phyloP scores from a whole-genome alignment of 2,113 vertebrate species.

The Chloropsis hardwickii region DNA sequence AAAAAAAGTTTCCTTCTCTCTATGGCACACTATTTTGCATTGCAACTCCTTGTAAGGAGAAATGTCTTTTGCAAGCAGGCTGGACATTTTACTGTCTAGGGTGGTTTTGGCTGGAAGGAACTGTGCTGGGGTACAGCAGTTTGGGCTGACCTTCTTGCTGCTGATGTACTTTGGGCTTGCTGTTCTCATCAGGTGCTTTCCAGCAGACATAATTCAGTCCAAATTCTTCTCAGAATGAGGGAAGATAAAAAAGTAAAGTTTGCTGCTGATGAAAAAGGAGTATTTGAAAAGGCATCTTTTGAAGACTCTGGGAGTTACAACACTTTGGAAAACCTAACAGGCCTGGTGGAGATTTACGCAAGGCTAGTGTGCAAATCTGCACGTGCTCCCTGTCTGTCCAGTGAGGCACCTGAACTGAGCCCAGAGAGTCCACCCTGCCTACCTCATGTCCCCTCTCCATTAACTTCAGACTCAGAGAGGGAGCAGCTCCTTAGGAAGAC shows the following conservation, averaged over 20 bases:
- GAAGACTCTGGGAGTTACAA: background rate
- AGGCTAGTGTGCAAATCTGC: background rate
- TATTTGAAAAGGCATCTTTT: background rate
- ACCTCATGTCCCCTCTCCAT: fast-evolving
- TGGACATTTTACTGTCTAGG: background rate
- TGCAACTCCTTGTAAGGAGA: background rate
- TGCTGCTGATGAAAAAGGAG: background rate
- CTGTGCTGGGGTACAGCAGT: background rate
- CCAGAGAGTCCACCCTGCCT: background rate
- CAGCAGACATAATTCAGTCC: background rate
- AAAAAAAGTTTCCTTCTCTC: background rate
- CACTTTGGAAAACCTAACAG: background rate
- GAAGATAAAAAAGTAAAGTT: background rate
- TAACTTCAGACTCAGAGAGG: background rate
- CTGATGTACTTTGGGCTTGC: background rate
- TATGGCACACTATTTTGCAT: background rate
- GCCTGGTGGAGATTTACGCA: background rate
- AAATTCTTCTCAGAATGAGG: background rate
- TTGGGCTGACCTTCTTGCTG: background rate
- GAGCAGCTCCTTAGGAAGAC: background rate
- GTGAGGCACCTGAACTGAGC: background rate
- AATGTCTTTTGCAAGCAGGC: background rate
- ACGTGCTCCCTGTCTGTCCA: fast-evolving
- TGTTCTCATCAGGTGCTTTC: background rate
- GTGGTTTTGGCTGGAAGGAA: background rate